phyloP scores from a whole-genome alignment of 92 coral and sea anemone genomes.

The Bergia puertoricense region DNA sequence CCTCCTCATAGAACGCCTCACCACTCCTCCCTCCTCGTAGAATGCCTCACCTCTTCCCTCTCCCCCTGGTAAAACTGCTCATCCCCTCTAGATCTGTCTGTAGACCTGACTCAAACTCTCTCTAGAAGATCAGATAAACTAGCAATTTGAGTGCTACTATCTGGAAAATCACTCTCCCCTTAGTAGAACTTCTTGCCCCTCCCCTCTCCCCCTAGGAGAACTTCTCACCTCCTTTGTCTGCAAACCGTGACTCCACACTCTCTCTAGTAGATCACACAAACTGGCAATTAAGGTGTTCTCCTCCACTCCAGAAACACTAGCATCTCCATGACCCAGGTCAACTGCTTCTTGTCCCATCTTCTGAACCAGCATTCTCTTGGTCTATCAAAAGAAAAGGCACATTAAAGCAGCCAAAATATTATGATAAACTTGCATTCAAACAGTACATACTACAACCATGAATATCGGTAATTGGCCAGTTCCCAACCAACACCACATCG shows the following conservation, averaged over 20 bases:
- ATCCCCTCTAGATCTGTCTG: constrained; percentile 51
- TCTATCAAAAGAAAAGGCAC: constrained; percentile 42
- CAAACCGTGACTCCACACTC: constrained; percentile 97
- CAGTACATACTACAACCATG: too few relatives aligned
- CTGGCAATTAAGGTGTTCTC: constrained; percentile 98
- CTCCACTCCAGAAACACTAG: constrained; percentile 94
- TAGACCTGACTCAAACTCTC: constrained; percentile 63
- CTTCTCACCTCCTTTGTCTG: constrained; percentile 73
- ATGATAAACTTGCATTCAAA: background rate
- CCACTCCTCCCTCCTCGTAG: constrained; percentile 93
- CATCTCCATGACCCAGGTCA: constrained; percentile 97
- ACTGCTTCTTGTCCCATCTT: constrained; percentile 99
- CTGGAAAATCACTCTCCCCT: constrained; percentile 56
- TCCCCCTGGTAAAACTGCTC: background rate
- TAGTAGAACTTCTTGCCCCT: constrained; percentile 56
- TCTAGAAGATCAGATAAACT: constrained; percentile 88
- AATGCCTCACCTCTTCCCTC: background rate
- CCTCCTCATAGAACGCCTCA: constrained; percentile 82
- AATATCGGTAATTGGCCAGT: too few relatives aligned
- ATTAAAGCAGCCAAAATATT: background rate
- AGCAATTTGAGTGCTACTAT: constrained; percentile 70
- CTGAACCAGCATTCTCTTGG: constrained; percentile 91
- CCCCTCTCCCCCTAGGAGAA: background rate
- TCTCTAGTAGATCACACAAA: constrained; percentile 92
- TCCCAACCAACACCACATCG: background rate